phyloP scores from a whole-genome alignment of 2,888 invertebrate genomes.

The Amphimallon solstitiale region DNA sequence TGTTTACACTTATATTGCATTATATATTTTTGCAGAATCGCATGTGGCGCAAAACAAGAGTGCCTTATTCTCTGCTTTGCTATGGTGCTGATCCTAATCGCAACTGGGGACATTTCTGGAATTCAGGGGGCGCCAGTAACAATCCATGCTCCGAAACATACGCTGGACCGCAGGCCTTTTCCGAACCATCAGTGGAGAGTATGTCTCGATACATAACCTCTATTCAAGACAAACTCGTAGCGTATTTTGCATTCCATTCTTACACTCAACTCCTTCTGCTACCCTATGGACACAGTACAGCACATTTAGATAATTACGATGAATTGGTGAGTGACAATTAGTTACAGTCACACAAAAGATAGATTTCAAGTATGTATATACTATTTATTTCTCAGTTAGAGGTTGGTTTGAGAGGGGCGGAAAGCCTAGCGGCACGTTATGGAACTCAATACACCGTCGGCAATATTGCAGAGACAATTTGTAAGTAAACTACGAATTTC shows the following conservation, averaged over 20 bases:
- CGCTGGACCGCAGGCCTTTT: slow-evolving; percentile 75
- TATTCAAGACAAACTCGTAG: slow-evolving; percentile 49
- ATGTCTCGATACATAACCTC: slow-evolving; percentile 67
- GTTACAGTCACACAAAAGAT: not conserved
- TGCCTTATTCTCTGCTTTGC: slow-evolving; percentile 65
- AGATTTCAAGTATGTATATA: not conserved
- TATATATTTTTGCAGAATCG: too few species aligned
- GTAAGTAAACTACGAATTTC: too few species aligned
- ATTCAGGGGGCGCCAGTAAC: slow-evolving; percentile 66
- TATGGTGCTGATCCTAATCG: slow-evolving; percentile 80
- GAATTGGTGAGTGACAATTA: slow-evolving; percentile 65
- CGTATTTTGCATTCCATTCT: slow-evolving; percentile 80
- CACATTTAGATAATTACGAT: slow-evolving; percentile 69
- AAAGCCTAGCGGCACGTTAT: slow-evolving; percentile 57
- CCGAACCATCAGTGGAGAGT: slow-evolving; percentile 73
- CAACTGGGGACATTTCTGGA: slow-evolving; percentile 79
- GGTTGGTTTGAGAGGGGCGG: slow-evolving; percentile 57
- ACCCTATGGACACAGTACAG: slow-evolving; percentile 75
- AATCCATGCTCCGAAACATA: slow-evolving; percentile 71
- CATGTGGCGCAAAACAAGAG: slow-evolving; percentile 77
- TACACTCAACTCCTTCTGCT: slow-evolving; percentile 76
- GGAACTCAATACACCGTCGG: slow-evolving; percentile 63
- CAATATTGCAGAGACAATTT: slow-evolving; percentile 64
- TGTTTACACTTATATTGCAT: too few species aligned
- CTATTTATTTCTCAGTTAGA: slow-evolving; percentile 51